These are phyloP conservation scores for Spheniscus mendiculus DNA, from an alignment of 2,113 vertebrate genomes.

Conservation along the genomic window DNA sequence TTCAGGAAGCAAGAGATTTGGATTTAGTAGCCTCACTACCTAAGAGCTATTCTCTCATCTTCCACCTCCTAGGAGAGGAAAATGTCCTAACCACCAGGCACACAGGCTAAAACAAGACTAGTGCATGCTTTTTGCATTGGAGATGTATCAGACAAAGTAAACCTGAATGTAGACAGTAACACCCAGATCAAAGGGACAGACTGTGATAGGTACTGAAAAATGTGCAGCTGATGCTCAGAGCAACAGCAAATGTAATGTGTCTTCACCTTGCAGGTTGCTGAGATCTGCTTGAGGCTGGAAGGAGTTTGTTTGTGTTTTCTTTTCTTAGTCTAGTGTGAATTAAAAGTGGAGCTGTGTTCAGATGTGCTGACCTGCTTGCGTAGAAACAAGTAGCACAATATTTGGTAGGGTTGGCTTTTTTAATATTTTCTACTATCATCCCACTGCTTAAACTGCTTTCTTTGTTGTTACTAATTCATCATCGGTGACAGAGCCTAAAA, in stretches of 20 bases:
- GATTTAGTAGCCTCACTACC: neutral
- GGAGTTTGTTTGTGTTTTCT: neutral
- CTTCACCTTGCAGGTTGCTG: neutral
- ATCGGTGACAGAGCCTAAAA: neutral
- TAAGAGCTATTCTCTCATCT: neutral
- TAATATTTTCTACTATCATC: neutral
- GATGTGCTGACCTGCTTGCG: neutral
- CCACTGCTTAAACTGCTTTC: neutral
- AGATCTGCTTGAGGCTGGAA: neutral
- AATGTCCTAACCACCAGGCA: neutral
- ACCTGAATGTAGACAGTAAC: neutral
- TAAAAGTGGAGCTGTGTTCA: neutral
- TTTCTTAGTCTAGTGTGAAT: neutral
- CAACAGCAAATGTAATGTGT: neutral
- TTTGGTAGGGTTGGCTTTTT: neutral
- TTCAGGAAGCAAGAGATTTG: neutral
- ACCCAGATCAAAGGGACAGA: neutral
- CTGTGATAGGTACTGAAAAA: neutral
- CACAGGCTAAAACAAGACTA: neutral
- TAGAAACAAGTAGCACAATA: neutral
- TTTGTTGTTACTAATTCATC: neutral
- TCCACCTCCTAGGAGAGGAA: neutral
- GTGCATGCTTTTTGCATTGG: neutral
- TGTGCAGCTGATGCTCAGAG: neutral
- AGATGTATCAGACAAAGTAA: neutral